Conservation (phyloP, 2,888 invertebrate species). For the Drepanosiphum platanoidis region DNA sequence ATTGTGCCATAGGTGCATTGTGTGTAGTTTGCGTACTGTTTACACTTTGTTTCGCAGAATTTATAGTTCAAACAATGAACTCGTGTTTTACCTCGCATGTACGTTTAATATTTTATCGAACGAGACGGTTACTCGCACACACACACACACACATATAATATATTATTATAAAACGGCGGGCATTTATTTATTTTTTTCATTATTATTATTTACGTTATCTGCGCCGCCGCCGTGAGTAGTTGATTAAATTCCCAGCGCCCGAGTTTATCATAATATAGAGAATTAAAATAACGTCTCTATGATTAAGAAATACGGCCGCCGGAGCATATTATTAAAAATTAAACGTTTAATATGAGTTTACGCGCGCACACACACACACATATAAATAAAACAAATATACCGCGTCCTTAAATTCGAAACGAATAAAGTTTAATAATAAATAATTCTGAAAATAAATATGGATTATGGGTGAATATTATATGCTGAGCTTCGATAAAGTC, state of each 20-base stretch:
- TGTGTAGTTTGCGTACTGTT: neutral
- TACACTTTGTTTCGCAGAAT: neutral
- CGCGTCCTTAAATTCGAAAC: neutral
- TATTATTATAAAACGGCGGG: neutral
- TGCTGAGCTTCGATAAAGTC: too few relatives aligned
- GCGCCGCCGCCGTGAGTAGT: neutral
- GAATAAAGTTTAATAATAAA: neutral
- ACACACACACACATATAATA: too few relatives aligned
- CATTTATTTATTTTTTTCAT: neutral
- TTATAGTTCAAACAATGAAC: neutral
- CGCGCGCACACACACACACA: too few relatives aligned
- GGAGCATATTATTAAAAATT: neutral
- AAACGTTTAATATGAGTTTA: neutral
- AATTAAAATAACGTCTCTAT: neutral
- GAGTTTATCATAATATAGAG: neutral
- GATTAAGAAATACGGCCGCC: neutral
- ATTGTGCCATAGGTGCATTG: neutral
- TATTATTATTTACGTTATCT: neutral
- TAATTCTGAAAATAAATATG: too few relatives aligned
- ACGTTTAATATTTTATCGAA: neutral
- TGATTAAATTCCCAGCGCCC: neutral
- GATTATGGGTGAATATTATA: too few relatives aligned
- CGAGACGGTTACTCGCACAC: neutral
- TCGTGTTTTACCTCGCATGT: neutral
- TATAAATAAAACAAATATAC: too few relatives aligned